Conservation (phyloP, 2,113 vertebrate genomes). For the Ammodytes dubius region DNA sequence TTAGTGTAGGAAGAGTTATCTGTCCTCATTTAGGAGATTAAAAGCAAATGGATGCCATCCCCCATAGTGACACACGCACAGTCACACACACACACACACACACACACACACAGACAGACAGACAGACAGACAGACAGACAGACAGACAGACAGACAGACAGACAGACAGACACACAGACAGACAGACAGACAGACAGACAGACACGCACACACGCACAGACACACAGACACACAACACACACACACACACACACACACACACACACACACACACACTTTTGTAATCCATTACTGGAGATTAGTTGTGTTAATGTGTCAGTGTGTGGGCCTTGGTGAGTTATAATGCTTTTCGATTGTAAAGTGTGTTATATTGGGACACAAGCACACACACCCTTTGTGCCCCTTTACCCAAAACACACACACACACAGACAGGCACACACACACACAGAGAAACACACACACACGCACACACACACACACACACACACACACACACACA, state of each 20-base stretch:
- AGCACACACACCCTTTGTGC: slow-evolving; percentile 15
- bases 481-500: no score
- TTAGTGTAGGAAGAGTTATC: slow-evolving; percentile 48
- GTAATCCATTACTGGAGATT: slow-evolving; percentile 52
- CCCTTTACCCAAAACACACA: not conserved
- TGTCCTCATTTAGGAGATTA: slow-evolving; percentile 60
- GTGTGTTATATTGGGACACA: slow-evolving; percentile 42
- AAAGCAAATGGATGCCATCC: slow-evolving; percentile 54
- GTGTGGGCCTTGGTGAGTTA: slow-evolving; percentile 47
- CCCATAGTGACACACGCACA: slow-evolving; percentile 41
- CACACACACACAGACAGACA: not conserved
- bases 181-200: no score
- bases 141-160: no score
- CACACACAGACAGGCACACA: no score
- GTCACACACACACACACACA: no score
- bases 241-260: slow-evolving; percentile 16
- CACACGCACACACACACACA: no score
- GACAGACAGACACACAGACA: no score
- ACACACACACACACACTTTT: slow-evolving; percentile 19
- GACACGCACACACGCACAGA: no score
- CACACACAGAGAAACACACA: no score
- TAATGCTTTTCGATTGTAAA: slow-evolving; percentile 35
- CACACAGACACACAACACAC: not conserved
- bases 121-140: no score
- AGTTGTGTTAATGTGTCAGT: slow-evolving; percentile 62